Base-by-base conservation (phyloP, 2,888 invertebrate genomes). In the Agrotis clavis region DNA sequence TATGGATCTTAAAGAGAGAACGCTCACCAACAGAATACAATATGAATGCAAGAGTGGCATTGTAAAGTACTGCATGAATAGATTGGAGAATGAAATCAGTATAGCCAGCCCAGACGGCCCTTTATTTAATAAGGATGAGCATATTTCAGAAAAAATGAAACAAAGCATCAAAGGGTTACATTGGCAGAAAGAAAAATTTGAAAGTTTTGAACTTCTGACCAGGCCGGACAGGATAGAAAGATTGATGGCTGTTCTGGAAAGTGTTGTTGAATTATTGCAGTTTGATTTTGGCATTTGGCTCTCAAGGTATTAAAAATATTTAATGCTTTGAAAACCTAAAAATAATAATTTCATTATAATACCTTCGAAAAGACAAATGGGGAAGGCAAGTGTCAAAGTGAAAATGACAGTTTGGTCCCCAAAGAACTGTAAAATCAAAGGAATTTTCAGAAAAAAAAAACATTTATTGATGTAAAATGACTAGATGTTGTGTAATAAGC, bases 271-370 rank as follows among this genome's bases (percentile, higher is more conserved):
- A 88, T 88, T 97, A 50, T 85, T 97, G 67, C 97, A 97, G 87
- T 93, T 92, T 89, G 97, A 97, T 90, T 92, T 97, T 67, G 94
- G 95, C 4, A 95, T 97, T 86, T 97, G 97, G 97, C 93, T 96
- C 84, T 90, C 95, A 73, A 96, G 97, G 93, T 96, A 93, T 78
- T 21, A 51, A 45, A 18, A 0, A n/a, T 30, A 25, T 13, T 13
- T 25, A 35, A 35, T 16, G 3, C 16, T 21, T 18, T 9, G n/a
- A 18, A 19, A 30, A 13, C 19, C 25, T 30, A n/a, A 41, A 41
- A 41, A 41, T 41, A 2, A 25, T 25, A 25, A 25, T 25, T 25
- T 25, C 25, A 25, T 25, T 25, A 25, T 25, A 25, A 41, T 41
- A 41, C 11, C 41, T 41, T 9, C 9, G 35, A 7, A 41, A 41